Conservation (phyloP, 2,113 vertebrate genomes). For the Rissa tridactyla region DNA sequence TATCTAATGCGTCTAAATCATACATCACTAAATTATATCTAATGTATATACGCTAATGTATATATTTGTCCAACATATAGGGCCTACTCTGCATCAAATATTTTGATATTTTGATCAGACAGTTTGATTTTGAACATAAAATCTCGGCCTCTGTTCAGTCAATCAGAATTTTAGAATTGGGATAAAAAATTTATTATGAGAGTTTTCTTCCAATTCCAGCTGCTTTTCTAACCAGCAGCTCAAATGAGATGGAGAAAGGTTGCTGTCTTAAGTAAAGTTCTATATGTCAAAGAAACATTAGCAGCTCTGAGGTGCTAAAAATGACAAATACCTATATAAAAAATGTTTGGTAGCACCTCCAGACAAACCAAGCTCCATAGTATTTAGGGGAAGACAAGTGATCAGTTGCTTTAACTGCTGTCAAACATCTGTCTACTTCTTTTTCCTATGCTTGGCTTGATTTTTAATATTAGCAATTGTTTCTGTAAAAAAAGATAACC, state of each 20-base stretch:
- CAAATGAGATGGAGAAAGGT: neutral
- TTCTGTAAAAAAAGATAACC: neutral
- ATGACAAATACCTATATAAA: neutral
- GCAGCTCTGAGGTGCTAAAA: neutral
- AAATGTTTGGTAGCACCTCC: neutral
- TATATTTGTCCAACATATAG: neutral
- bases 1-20: neutral
- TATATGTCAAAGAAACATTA: neutral
- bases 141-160: neutral
- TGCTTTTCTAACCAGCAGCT: neutral
- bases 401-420: neutral
- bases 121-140: neutral
- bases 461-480: neutral
- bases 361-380: neutral
- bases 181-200: neutral
- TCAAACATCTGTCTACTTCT: neutral
- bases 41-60: no score
- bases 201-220: neutral
- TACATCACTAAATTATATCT: neutral
- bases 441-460: neutral
- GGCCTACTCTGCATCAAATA: neutral
- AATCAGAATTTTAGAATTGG: neutral
- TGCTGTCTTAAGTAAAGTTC: neutral
- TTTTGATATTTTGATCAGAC: neutral
- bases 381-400: neutral